Evolutionary conservation across 23 tunicate species (phyloP).

Genomic region (Trididemnum nubilum): DNA sequence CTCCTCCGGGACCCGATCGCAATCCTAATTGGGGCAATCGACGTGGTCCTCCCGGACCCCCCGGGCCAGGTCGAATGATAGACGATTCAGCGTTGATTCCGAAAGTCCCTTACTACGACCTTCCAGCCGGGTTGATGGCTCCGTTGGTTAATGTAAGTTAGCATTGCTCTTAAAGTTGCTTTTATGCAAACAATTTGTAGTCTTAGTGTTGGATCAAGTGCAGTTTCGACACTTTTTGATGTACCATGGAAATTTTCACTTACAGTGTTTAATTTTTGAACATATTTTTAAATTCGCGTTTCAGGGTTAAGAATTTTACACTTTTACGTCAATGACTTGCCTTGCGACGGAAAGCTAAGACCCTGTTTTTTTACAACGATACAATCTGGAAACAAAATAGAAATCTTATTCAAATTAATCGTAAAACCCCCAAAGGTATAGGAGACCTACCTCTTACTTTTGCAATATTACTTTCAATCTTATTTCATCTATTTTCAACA

Average conservation of each 20-base stretch:
- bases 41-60: constrained; percentile 37
- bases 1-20: not conserved
- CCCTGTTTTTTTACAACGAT: no score
- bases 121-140: constrained; percentile 98
- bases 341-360: no score
- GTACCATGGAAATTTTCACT: not conserved
- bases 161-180: not conserved
- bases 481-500: no score
- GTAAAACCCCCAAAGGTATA: no score
- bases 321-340: no score
- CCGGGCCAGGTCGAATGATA: not conserved
- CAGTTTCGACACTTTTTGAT: not conserved
- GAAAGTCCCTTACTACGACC: constrained; percentile 81
- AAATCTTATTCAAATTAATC: no score
- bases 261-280: not conserved
- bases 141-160: constrained; percentile 70
- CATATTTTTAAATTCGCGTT: no score
- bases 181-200: not conserved
- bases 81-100: constrained; percentile 75
- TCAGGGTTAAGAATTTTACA: no score
- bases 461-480: no score
- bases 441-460: no score
- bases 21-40: constrained; percentile 22
- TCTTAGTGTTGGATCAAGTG: not conserved
- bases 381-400: no score